Conservation (phyloP, 2,888 invertebrate species). For the Drosophila recens region DNA sequence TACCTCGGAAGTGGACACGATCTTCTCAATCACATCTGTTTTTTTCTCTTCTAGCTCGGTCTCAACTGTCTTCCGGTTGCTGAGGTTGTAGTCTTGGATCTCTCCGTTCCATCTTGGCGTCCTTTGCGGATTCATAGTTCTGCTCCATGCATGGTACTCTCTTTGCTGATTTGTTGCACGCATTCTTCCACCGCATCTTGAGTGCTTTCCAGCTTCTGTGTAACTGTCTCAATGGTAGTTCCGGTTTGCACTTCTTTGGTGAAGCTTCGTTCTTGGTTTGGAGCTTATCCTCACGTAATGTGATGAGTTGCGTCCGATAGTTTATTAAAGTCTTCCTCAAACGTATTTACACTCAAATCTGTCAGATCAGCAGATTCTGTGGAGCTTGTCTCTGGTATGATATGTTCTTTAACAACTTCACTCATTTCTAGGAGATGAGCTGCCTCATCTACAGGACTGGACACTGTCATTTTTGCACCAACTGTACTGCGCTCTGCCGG, state of each 20-base stretch:
- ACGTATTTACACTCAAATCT: slow-evolving; percentile 21
- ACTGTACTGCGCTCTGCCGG: slow-evolving; percentile 54
- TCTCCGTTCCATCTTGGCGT: slow-evolving; percentile 32
- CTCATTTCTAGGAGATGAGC: slow-evolving; percentile 30
- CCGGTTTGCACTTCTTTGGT: slow-evolving; percentile 29
- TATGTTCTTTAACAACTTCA: slow-evolving; percentile 52
- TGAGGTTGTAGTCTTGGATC: slow-evolving; percentile 31
- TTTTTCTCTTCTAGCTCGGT: slow-evolving; percentile 30
- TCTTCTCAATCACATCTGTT: slow-evolving; percentile 30
- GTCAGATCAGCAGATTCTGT: slow-evolving; percentile 4
- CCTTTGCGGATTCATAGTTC: slow-evolving; percentile 36
- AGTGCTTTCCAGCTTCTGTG: slow-evolving; percentile 44
- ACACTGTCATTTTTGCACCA: slow-evolving; percentile 61
- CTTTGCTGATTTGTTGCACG: slow-evolving; percentile 40
- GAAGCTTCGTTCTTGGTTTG: slow-evolving; percentile 27
- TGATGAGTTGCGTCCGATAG: slow-evolving; percentile 27
- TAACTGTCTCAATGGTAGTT: slow-evolving; percentile 13
- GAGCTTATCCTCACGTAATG: slow-evolving; percentile 28
- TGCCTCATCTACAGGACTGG: slow-evolving; percentile 72
- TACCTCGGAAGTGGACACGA: slow-evolving; percentile 17
- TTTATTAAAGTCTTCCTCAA: slow-evolving; percentile 21
- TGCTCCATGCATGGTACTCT: slow-evolving; percentile 34
- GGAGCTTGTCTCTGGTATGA: slow-evolving; percentile 23
- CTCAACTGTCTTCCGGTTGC: slow-evolving; percentile 37
- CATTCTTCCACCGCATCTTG: slow-evolving; percentile 44